Base-by-base conservation (phyloP, 2,888 invertebrate genomes). In the Germaria angustata region DNA sequence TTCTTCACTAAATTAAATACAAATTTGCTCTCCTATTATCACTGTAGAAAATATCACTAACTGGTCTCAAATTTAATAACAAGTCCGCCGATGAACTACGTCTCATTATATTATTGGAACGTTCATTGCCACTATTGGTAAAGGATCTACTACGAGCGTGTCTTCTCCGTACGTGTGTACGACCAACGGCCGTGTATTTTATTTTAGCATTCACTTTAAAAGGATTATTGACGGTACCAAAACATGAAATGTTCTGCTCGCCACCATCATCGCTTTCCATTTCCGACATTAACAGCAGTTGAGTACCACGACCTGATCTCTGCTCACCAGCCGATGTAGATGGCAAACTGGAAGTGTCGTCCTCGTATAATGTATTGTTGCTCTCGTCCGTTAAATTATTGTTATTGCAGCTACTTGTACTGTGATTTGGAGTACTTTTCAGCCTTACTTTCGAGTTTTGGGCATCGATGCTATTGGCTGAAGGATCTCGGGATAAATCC, bases 51-150 rank as follows among this genome's bases (percentile, higher is more conserved):
- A 75, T 59, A 28, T 71, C 75, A 81, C 84, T 78, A 72, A 68
- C 71, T 76, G 77, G 66, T 72, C 63, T 73, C 41, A 75, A 77
- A 63, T 86, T 86, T 85, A 90, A 85, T 34, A 91, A 85, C 68
- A 90, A 84, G 86, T 91, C 90, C 0, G 89, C 91, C 11, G 91
- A 91, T 2, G 90, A 90, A 55, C 89, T 90, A 72, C 90, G 88
- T 84, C 88, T 88, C 44, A 87, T 79, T 46, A 32, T 79, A 24
- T 65, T 76, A 28, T 20, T 68, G 6, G 66, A 79, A 66, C 69
- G 82, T 73, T 24, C 51, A 34, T 63, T 84, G 4, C 81, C 84
- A 13, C 76, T 81, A 44, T 87, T 89, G 75, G 88, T 89, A 78
- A 91, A 90, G 2, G 91, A 91, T 80, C 88, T 90, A 84, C 91